These are phyloP conservation scores for Neoascia interrupta DNA, from an alignment of 2,888 invertebrate species.

Conservation along the genomic window DNA sequence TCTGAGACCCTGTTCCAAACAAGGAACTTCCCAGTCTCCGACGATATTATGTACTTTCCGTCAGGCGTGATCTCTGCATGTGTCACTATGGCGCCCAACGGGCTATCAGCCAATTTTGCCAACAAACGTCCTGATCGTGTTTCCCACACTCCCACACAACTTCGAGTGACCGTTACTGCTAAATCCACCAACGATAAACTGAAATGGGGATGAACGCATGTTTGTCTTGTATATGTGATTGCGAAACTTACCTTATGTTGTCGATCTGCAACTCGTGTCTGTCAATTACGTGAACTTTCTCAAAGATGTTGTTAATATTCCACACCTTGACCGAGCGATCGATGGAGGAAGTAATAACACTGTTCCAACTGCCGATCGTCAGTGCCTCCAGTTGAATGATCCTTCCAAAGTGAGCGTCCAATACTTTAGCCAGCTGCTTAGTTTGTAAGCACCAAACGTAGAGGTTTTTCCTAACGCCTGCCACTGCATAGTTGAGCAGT, in stretches of 20 bases:
- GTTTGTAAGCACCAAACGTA: conserved; percentile 95
- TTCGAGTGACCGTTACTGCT: conserved; percentile 95
- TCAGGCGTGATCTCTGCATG: conserved; percentile 93
- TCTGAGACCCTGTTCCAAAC: conserved; percentile 91
- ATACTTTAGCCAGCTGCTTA: conserved; percentile 90
- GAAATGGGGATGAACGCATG: no score
- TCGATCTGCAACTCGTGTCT: conserved; percentile 97
- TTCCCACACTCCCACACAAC: conserved; percentile 97
- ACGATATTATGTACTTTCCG: conserved; percentile 91
- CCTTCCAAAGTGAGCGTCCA: conserved; percentile 98
- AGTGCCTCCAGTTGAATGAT: conserved; percentile 95
- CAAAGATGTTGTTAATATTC: conserved; percentile 99
- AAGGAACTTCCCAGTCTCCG: conserved; percentile 94
- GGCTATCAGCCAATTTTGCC: conserved; percentile 93
- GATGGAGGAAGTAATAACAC: conserved; percentile 97
- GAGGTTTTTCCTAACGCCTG: conserved; percentile 95
- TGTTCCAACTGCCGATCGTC: conserved; percentile 94
- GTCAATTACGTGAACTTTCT: conserved; percentile 97
- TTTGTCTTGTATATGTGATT: no score
- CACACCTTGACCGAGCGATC: conserved; percentile 99
- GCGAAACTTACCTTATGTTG: conserved; percentile 86
- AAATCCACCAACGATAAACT: conserved; percentile 89
- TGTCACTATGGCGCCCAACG: conserved; percentile 95
- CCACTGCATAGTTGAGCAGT: conserved; percentile 94
- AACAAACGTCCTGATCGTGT: conserved; percentile 91